Base-by-base conservation (phyloP, 2,113 vertebrate species). In the Barnardius zonarius region DNA sequence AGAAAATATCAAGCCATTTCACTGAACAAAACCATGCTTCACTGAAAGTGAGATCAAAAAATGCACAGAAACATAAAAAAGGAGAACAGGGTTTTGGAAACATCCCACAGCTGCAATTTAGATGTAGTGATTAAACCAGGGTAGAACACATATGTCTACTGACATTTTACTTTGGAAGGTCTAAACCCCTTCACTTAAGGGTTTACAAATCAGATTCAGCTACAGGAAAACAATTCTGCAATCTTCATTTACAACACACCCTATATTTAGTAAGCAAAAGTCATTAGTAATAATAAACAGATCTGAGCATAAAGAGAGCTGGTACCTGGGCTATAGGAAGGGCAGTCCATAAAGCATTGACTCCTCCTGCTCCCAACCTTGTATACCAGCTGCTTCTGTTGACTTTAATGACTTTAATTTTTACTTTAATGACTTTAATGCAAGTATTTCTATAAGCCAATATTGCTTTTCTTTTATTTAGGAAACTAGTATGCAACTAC, bases 401-500 rank as follows among this genome's bases (percentile, higher is more conserved):
- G 48, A 82, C 59, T 20, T 19, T 35, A 75, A 48, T n/a, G 24
- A 62, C 78, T 70, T 69, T 18, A 30, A 54, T 70, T 39, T 51
- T 75, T 39, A 82, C 59, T 24, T 22, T 35, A 75, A 48, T n/a
- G 28, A 62, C 78, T 75, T 69, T 24, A 55, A 55, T 33, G 8
- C 18, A 74, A 88, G 78, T 87, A 90, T 80, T 96, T 95, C 88
- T 92, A 57, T 62, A 88, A 82, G 22, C 68, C 51, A 72, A 7
- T 27, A 48, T 10, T 48, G 19, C 93, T 87, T 80, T 44, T 95
- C 85, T 46, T 62, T 88, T 88, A 81, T 94, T 98, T 97, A 97
- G 91, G 96, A 98, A 97, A 92, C 79, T 81, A 96, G 96, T 89
- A 83, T 82, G 90, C 86, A 95, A 78, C 73, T 90, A 88, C 92